These are phyloP conservation scores for Halocynthia aurantium DNA, from an alignment of 23 tunicate genomes.

Conservation along the genomic window DNA sequence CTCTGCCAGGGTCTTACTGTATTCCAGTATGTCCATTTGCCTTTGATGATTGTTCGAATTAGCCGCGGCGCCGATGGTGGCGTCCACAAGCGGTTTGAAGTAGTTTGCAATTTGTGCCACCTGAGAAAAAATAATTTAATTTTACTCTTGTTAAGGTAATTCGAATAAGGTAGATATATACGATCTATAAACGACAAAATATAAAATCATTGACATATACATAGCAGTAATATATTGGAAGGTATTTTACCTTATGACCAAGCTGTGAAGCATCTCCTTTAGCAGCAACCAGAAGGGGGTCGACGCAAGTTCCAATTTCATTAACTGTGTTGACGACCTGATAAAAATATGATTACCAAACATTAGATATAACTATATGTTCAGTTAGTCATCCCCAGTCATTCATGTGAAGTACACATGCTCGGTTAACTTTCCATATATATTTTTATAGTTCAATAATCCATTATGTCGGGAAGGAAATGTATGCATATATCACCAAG, in stretches of 20 bases:
- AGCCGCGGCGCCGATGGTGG: conserved; percentile 94
- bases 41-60: conserved; percentile 69
- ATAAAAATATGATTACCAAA: not conserved
- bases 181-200: not conserved
- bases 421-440: too few relatives aligned
- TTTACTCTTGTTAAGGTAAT: not conserved
- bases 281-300: conserved; percentile 86
- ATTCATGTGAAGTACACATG: too few relatives aligned
- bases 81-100: conserved; percentile 72
- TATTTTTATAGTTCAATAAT: too few relatives aligned
- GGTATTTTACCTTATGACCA: conserved; percentile 65
- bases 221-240: not conserved
- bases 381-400: too few relatives aligned
- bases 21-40: conserved; percentile 98
- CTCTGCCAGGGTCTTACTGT: conserved; percentile 92
- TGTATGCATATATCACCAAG: not conserved
- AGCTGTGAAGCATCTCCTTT: conserved; percentile 90
- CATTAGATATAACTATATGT: not conserved
- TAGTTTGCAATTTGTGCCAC: conserved; percentile 92
- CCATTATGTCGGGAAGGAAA: not conserved
- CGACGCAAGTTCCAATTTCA: conserved; percentile 73
- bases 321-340: conserved; percentile 96
- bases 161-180: not conserved
- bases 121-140: conserved; percentile 13
- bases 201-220: not conserved